These are phyloP conservation scores for Ormyrus pomaceus DNA, from an alignment of 2,888 invertebrate species.

Conservation along the genomic window DNA sequence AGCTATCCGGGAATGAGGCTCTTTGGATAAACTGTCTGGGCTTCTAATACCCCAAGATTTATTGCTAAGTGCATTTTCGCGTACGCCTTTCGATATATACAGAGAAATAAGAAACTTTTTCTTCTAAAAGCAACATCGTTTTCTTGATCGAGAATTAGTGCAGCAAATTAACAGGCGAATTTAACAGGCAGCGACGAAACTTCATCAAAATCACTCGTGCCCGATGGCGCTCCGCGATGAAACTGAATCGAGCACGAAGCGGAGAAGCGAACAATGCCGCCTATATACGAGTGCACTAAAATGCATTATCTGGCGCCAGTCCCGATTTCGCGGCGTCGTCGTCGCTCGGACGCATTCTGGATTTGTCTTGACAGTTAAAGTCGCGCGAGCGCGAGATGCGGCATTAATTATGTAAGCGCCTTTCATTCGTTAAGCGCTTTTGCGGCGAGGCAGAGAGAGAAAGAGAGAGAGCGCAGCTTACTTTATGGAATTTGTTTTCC, in stretches of 20 bases:
- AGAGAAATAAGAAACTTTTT: not conserved
- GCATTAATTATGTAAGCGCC: conserved; percentile 62
- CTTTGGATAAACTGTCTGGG: conserved; percentile 22
- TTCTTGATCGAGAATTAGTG: too few species aligned
- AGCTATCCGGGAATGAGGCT: conserved; percentile 5
- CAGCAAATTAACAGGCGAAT: not conserved
- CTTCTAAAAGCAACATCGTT: too few species aligned
- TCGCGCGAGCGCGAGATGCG: conserved; percentile 57
- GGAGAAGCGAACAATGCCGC: not conserved
- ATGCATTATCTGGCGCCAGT: conserved; percentile 56
- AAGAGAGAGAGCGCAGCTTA: conserved; percentile 11
- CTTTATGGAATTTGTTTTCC: conserved; percentile 61
- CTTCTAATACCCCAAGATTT: conserved; percentile 33
- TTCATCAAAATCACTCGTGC: not conserved
- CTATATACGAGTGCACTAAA: conserved; percentile 30
- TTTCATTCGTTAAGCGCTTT: conserved; percentile 58
- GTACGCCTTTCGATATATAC: not conserved
- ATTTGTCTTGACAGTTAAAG: conserved; percentile 55
- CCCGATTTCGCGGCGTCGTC: conserved; percentile 47
- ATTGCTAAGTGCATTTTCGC: conserved; percentile 27
- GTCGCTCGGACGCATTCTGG: conserved; percentile 38
- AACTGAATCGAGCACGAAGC: not conserved
- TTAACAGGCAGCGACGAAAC: not conserved
- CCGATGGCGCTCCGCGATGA: not conserved
- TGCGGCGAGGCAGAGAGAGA: not conserved